phyloP scores from a whole-genome alignment of 2,113 vertebrate species.

The Indicator maculatus region DNA sequence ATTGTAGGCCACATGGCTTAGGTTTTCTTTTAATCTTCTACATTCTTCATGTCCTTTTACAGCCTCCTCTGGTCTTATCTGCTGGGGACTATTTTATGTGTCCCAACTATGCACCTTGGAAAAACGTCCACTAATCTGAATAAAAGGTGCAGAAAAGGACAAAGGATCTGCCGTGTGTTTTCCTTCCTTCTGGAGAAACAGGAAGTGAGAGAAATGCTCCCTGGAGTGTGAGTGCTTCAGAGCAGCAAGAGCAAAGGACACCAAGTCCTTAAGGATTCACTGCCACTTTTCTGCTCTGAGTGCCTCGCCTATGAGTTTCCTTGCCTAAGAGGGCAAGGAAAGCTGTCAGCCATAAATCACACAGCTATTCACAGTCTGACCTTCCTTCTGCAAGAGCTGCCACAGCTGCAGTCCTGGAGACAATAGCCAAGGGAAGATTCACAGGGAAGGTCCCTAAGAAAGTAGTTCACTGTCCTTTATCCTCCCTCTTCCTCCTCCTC shows the following conservation, averaged over 20 bases:
- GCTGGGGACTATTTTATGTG: fast-evolving
- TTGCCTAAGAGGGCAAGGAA: not conserved
- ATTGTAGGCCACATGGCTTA: fast-evolving
- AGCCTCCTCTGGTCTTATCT: not conserved
- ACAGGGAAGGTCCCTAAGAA: not conserved
- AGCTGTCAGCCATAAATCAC: slow-evolving; percentile 34
- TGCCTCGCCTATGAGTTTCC: not conserved
- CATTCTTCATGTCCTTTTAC: not conserved
- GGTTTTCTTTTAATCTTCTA: not conserved
- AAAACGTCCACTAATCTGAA: not conserved
- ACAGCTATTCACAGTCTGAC: not conserved
- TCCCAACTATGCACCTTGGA: not conserved
- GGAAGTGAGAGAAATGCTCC: not conserved
- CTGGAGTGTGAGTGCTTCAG: not conserved
- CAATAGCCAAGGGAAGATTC: not conserved
- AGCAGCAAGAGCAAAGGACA: not conserved
- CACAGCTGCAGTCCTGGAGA: not conserved
- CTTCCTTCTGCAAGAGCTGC: not conserved
- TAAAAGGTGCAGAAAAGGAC: not conserved
- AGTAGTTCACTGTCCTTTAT: not conserved
- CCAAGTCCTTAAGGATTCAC: not conserved
- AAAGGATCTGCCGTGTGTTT: not conserved
- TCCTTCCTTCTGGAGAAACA: not conserved
- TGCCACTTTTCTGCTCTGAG: not conserved
- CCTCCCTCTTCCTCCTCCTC: not conserved